Percentiles rank a stretch among this genome's conserved stretches.
Conservation (phyloP, 2,797 vertebrate species). For the Cossypha caffra region DNA sequence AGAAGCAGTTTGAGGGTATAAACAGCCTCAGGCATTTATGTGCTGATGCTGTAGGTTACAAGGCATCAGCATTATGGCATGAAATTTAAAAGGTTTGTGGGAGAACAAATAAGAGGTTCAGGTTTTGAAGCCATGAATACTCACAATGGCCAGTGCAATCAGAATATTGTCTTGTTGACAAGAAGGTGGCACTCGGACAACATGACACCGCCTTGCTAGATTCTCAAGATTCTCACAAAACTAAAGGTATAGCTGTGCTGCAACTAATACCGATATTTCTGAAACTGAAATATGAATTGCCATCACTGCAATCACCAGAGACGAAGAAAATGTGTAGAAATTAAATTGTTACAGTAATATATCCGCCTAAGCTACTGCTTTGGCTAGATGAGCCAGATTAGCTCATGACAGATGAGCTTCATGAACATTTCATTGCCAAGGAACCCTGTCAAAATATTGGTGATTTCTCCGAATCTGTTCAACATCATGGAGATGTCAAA, state of each 20-base stretch:
- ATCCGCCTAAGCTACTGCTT: slow-evolving; percentile 68
- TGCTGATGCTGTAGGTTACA: not conserved
- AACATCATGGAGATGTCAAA: slow-evolving; percentile 76
- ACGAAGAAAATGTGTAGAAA: slow-evolving; percentile 60
- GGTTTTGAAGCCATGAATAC: not conserved
- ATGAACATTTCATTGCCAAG: slow-evolving; percentile 76
- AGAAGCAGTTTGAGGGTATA: not conserved
- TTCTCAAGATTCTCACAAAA: not conserved
- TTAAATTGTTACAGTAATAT: slow-evolving; percentile 63
- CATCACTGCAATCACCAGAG: slow-evolving; percentile 53
- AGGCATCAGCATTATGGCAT: not conserved
- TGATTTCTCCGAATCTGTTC: slow-evolving; percentile 77
- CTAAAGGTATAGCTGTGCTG: not conserved
- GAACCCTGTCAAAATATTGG: slow-evolving; percentile 78
- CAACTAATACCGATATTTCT: not conserved
- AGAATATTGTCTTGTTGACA: not conserved
- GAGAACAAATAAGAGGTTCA: not conserved
- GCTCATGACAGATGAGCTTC: slow-evolving; percentile 76
- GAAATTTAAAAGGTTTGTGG: not conserved
- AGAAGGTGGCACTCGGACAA: fast-evolving
- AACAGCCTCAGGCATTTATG: not conserved
- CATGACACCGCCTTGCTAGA: not conserved
- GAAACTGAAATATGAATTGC: slow-evolving; percentile 38
- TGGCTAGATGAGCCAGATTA: slow-evolving; percentile 75
- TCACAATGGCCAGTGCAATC: not conserved